A percentile compares a stretch with the other conserved stretches of the same genome.
These are phyloP conservation scores for Drosophila villosipedis DNA, from an alignment of 2,888 invertebrate genomes.

Conservation along the genomic window DNA sequence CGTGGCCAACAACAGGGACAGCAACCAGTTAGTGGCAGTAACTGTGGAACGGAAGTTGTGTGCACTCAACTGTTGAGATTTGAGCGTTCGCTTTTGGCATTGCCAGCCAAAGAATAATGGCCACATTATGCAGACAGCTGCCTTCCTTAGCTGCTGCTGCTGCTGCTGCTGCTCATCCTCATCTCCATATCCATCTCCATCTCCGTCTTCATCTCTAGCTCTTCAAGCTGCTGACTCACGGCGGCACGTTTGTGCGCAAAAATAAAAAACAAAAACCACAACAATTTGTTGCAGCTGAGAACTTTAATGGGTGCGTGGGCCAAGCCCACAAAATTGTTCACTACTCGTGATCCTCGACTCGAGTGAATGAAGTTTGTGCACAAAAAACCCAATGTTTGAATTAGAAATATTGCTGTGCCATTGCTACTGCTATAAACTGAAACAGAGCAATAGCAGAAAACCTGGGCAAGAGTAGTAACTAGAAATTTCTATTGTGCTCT, in stretches of 20 bases:
- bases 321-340: conserved; percentile 20
- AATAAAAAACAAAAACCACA: not conserved
- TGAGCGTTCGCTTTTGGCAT: conserved; percentile 29
- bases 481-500: not conserved
- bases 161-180: not conserved
- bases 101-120: conserved; percentile 66
- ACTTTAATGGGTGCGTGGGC: conserved; percentile 18
- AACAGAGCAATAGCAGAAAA: not conserved
- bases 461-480: not conserved
- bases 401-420: not conserved
- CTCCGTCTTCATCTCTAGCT: not conserved
- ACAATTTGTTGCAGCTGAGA: conserved; percentile 11
- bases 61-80: conserved; percentile 75
- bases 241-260: conserved; percentile 55
- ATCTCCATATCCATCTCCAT: not conserved
- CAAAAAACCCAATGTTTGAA: not conserved
- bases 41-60: conserved; percentile 79
- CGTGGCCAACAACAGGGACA: conserved; percentile 22
- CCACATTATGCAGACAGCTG: conserved; percentile 36
- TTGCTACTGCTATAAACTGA: not conserved
- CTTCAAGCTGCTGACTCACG: conserved; percentile 34
- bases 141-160: conserved; percentile 6
- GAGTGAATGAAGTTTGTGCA: not conserved
- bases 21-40: conserved; percentile 12
- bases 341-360: conserved; percentile 1